Evolutionary conservation across 2,113 vertebrate genomes (phyloP), one percentile per base, ranked within the genome.

Genomic region (Orientallactaga bullata): DNA sequence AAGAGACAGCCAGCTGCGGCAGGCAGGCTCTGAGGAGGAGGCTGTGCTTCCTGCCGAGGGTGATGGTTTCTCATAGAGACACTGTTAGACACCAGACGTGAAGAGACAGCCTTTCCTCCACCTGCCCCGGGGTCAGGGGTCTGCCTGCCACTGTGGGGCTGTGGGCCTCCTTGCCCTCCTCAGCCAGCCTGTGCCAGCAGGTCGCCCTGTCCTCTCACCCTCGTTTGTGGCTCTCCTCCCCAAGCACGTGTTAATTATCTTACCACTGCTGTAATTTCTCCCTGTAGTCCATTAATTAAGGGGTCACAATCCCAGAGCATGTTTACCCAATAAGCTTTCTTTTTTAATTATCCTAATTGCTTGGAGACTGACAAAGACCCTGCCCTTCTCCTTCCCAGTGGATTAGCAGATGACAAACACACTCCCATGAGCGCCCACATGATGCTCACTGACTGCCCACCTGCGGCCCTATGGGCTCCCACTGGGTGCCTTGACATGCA

Each of bases 251-350:
- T 99, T 99, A 99, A 99, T 99, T 99, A 99, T 98, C 98, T 96
- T 98, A 98, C 98, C 98, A 98, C 98, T 95, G 98, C 98, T 98
- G 98, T 98, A 98, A 99, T 98, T 99, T 99, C 98, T 99, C 99
- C 98, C 99, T 96, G 98, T 99, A 98, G 99, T 99, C 98, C 98
- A 98, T 99, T 99, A 99, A 99, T 99, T 99, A 99, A 98, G 98
- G 99, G 99, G 99, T 99, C 99, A 99, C 98, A 98, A 98, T 98
- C 98, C 98, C 97, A 98, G 98, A 98, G 98, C 98, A 98, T 99
- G 99, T 99, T 99, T 99, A 99, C 99, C 99, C 99, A 99, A 99
- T 99, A 99, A 99, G 99, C 99, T 98, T 99, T 99, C 99, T 99
- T 99, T 99, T 99, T 99, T 99, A 99, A 99, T 99, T 99, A 99